Evolutionary conservation across 2,113 vertebrate species (phyloP).

Genomic region (Trematomus loennbergii): DNA sequence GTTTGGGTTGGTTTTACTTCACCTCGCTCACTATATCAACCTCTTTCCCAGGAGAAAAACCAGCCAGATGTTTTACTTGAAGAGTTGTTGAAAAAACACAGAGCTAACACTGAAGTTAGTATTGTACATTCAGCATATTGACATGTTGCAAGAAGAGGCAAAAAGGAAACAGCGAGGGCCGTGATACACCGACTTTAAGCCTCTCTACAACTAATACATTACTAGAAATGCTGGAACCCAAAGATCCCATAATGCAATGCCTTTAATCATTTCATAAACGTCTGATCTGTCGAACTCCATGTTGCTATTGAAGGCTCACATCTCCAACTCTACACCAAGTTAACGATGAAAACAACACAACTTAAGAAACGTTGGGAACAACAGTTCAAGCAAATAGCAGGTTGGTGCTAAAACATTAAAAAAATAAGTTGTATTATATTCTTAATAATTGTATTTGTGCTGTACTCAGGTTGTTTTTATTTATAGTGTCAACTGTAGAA

Average conservation of each 20-base stretch:
- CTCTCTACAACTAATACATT: no score
- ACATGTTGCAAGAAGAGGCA: no score
- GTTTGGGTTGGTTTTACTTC: no score
- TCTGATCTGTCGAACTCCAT: background rate
- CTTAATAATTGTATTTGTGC: background rate
- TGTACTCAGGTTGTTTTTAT: conserved; percentile 63
- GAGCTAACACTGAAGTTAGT: no score
- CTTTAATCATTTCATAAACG: background rate
- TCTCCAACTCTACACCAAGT: background rate
- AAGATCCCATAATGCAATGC: background rate
- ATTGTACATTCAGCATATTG: no score
- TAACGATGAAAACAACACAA: background rate
- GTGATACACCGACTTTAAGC: background rate
- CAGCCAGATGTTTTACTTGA: no score
- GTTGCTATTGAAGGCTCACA: background rate
- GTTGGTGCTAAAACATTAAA: conserved; percentile 33
- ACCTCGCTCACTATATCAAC: no score
- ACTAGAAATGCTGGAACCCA: background rate
- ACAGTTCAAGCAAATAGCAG: background rate
- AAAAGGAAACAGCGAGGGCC: background rate
- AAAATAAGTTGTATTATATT: conserved; percentile 37
- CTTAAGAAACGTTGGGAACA: no score
- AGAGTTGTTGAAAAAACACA: no score
- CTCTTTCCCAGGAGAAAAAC: no score
- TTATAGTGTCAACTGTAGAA: conserved; percentile 59